Evolutionary conservation across 92 coral and sea anemone species (phyloP).

Genomic region (Porites rus): DNA sequence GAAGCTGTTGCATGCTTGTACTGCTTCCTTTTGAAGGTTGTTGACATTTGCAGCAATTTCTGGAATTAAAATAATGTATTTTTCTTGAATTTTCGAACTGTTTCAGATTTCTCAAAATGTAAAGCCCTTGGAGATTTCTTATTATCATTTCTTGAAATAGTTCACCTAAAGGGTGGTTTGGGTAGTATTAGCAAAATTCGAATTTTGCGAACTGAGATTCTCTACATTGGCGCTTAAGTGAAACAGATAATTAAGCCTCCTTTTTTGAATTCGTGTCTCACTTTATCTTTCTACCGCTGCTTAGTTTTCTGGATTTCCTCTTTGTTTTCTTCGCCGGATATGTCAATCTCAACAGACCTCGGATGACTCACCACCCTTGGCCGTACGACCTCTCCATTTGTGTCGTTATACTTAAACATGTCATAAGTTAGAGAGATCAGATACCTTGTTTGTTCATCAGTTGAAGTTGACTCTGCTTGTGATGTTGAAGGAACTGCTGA

Average conservation of each 20-base stretch:
- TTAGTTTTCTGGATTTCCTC: neutral
- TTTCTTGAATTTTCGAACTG: too few relatives aligned
- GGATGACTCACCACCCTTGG: neutral
- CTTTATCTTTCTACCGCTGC: neutral
- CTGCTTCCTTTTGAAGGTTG: too few relatives aligned
- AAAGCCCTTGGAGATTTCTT: too few relatives aligned
- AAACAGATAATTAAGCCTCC: neutral
- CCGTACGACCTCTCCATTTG: constrained; percentile 41
- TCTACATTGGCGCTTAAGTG: too few relatives aligned
- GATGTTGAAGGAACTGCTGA: neutral
- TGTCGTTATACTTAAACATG: constrained; percentile 24
- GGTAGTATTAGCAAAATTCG: too few relatives aligned
- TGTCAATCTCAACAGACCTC: neutral
- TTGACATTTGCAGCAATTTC: too few relatives aligned
- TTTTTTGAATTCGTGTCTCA: neutral
- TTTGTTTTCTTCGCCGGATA: neutral
- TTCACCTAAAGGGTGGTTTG: too few relatives aligned
- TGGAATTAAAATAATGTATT: too few relatives aligned
- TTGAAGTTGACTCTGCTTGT: neutral
- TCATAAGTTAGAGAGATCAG: constrained; percentile 27
- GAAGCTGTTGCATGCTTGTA: too few relatives aligned
- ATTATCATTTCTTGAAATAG: too few relatives aligned
- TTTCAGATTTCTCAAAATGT: too few relatives aligned
- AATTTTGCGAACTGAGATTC: too few relatives aligned
- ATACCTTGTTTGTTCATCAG: constrained; percentile 36